phyloP scores from a whole-genome alignment of 2,888 invertebrate genomes.

The Stegophylla sp. region DNA sequence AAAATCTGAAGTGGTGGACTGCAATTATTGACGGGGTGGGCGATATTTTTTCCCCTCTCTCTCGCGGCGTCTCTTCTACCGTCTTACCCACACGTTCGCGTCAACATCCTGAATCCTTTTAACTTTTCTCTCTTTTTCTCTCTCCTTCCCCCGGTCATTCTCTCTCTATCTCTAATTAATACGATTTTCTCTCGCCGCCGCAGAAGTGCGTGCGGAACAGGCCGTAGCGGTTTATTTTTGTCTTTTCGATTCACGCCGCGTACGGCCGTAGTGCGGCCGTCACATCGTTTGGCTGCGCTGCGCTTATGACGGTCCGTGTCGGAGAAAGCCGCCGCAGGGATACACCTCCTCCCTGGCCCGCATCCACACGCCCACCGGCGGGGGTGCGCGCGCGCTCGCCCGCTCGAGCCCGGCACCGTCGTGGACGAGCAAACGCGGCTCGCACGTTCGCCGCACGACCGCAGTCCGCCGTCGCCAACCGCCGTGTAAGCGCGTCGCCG shows the following conservation, averaged over 20 bases:
- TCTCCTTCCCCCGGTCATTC: too few species aligned
- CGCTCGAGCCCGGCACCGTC: slow-evolving; percentile 37
- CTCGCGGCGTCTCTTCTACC: too few species aligned
- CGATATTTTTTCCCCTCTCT: too few species aligned
- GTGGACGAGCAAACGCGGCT: not conserved
- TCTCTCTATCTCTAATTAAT: too few species aligned
- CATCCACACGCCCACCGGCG: not conserved
- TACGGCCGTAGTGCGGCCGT: not conserved
- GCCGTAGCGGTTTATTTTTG: too few species aligned
- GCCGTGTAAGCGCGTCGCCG: not conserved
- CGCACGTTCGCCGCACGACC: slow-evolving; percentile 33
- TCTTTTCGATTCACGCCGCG: not conserved
- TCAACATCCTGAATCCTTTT: too few species aligned
- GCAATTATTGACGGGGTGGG: too few species aligned
- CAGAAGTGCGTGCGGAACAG: too few species aligned
- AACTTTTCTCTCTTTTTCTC: too few species aligned
- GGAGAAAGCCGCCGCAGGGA: not conserved
- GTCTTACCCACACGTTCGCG: too few species aligned
- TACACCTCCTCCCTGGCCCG: not conserved
- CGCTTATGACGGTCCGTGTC: slow-evolving; percentile 8
- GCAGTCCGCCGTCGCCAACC: slow-evolving; percentile 37
- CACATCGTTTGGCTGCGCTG: slow-evolving; percentile 41
- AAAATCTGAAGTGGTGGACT: too few species aligned
- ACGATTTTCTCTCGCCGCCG: too few species aligned
- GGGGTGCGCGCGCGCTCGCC: slow-evolving; percentile 30